These are phyloP conservation scores for Atopsyche davidsoni DNA, from an alignment of 1,140 invertebrate genomes.

Conservation along the genomic window DNA sequence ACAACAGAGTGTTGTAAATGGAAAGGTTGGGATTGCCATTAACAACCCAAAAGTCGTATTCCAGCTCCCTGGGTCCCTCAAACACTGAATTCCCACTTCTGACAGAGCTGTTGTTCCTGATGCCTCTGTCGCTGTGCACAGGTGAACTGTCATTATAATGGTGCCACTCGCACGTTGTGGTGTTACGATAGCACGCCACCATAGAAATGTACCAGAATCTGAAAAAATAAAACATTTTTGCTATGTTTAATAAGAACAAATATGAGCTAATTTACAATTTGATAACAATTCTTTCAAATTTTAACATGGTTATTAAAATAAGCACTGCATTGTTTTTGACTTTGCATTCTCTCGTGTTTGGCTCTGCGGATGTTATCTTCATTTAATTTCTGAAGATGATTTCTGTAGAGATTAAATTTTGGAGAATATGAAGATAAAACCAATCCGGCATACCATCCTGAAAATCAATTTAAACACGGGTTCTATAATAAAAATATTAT, in stretches of 20 bases:
- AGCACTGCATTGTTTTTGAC: too few species aligned
- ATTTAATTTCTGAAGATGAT: too few species aligned
- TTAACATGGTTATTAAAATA: too few species aligned
- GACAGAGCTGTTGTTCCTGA: conserved; percentile 30
- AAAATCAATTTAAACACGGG: too few species aligned
- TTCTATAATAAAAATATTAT: too few species aligned
- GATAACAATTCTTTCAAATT: too few species aligned
- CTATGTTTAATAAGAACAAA: not conserved
- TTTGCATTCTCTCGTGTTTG: too few species aligned
- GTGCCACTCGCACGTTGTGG: conserved; percentile 74
- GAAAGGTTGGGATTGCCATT: conserved; percentile 89
- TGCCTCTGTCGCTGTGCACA: not conserved
- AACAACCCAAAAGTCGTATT: conserved; percentile 94
- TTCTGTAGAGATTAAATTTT: too few species aligned
- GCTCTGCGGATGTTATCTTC: too few species aligned
- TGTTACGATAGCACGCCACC: conserved; percentile 83
- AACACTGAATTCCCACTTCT: conserved; percentile 36
- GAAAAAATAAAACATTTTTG: conserved; percentile 35
- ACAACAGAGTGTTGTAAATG: conserved; percentile 77
- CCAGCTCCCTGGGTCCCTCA: conserved; percentile 47
- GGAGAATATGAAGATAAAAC: too few species aligned
- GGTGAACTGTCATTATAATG: conserved; percentile 49
- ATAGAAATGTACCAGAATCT: conserved; percentile 96
- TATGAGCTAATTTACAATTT: conserved; percentile 4
- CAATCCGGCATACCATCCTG: too few species aligned